A percentile compares a stretch with the other conserved stretches of the same genome.
Conservation (phyloP, 2,113 vertebrate species). For the Ornithorhynchus anatinus region DNA sequence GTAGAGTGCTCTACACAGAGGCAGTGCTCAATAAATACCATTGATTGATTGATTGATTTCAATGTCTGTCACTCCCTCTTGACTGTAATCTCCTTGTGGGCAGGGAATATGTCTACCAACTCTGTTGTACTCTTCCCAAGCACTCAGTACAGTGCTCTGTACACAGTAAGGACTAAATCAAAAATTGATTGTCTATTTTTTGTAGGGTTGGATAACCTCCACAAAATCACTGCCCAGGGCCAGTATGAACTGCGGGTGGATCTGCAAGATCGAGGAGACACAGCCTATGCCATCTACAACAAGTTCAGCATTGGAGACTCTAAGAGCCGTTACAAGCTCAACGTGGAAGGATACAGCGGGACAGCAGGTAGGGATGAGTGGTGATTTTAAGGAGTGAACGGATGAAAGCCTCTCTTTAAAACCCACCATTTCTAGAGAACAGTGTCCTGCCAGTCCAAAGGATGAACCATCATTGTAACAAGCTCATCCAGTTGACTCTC, state of each 20-base stretch:
- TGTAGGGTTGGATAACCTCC: constrained; percentile 89
- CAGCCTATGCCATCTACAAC: constrained; percentile 88
- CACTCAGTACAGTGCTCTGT: too few species aligned
- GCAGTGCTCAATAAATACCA: too few species aligned
- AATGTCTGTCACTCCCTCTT: too few species aligned
- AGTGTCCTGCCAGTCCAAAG: neutral
- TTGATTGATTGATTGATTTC: too few species aligned
- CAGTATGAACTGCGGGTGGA: constrained; percentile 95
- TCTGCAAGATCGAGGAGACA: constrained; percentile 83
- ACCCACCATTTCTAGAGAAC: neutral
- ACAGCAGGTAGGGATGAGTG: constrained; percentile 79
- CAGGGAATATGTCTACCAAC: too few species aligned
- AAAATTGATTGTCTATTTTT: neutral
- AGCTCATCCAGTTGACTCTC: too few species aligned
- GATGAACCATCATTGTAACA: too few species aligned
- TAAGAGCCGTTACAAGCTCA: constrained; percentile 87
- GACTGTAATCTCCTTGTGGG: too few species aligned
- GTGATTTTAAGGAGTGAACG: rapidly evolving
- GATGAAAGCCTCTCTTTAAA: neutral
- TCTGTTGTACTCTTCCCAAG: too few species aligned
- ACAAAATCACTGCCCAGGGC: constrained; percentile 90
- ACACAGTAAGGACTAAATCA: too few species aligned
- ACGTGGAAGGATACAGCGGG: constrained; percentile 91
- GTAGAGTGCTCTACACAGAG: too few species aligned
- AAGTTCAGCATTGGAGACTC: constrained; percentile 86